Base-by-base conservation (phyloP, 2,888 invertebrate species). In the Catocala fraxini region DNA sequence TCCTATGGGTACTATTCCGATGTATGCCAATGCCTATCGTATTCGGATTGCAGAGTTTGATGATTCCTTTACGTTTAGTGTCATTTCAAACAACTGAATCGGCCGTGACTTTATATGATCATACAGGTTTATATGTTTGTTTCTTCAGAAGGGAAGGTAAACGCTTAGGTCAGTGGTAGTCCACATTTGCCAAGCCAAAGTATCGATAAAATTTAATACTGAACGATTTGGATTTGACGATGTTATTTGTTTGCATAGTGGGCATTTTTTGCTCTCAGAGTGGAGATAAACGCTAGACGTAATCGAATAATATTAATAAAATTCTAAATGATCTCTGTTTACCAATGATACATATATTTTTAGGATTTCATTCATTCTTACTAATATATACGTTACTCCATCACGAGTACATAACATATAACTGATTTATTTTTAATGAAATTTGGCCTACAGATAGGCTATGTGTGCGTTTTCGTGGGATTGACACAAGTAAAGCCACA, bases 1-100 rank as follows among this genome's bases (percentile, higher is more conserved):
- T 72, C 60, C 57, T 57, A 42, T 33, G 71, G 75, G 68, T 69
- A 65, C 56, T 13, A 61, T 67, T 68, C 62, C 68, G 63, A 75
- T 75, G 62, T 74, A 78, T 73, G 67, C 68, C 51, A 25, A 25
- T 25, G 25, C 60, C 65, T 56, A 75, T 72, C 73, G 58, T 67
- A 71, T 69, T 69, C 63, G 60, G 53, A 72, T 77, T 69, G 63
- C 55, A 53, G 59, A 54, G 65, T 66, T 65, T 60, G 64, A 67
- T 68, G 58, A 69, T 69, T 64, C 55, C 63, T 73, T 62, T 71
- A 68, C 52, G 65, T 63, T 73, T 56, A 70, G 55, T 62, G 63
- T 61, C 54, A 25, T 56, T 46, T 72, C 60, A 63, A 73, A 54
- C 56, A 60, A 35, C 33, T 47, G 9, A 54, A 11, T 9, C 35